Evolutionary conservation across 2,113 vertebrate species (phyloP).

Genomic region (Lamprotornis superbus): DNA sequence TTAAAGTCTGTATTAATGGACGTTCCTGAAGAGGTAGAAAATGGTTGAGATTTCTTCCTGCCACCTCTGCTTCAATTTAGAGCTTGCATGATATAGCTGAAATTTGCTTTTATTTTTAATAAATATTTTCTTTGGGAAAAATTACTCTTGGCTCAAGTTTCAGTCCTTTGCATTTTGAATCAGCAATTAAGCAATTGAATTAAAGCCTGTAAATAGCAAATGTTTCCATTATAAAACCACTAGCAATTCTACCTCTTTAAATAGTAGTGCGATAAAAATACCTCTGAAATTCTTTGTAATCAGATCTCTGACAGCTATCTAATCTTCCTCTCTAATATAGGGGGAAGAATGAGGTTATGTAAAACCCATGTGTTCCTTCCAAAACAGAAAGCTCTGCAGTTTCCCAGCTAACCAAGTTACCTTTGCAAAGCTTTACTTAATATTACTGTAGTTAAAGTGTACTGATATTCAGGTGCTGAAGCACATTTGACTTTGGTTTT

Average conservation of each 20-base stretch:
- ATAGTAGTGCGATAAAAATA: slow-evolving; percentile 13
- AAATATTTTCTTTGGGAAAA: slow-evolving; percentile 49
- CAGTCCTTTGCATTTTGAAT: slow-evolving; percentile 15
- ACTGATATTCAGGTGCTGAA: not conserved
- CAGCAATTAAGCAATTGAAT: slow-evolving; percentile 50
- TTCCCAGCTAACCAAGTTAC: slow-evolving; percentile 10
- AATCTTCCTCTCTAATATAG: not conserved
- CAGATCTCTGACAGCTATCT: not conserved
- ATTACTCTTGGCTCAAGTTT: slow-evolving; percentile 15
- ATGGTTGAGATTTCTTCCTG: not conserved
- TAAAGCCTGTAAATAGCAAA: slow-evolving; percentile 37
- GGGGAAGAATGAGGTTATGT: slow-evolving; percentile 14
- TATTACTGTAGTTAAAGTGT: not conserved
- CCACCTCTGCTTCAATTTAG: not conserved
- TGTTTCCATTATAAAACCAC: slow-evolving; percentile 37
- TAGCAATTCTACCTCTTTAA: slow-evolving; percentile 13
- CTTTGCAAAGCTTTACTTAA: not conserved
- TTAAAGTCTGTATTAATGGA: not conserved
- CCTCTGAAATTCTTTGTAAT: slow-evolving; percentile 46
- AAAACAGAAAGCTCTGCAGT: not conserved
- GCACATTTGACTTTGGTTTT: not conserved
- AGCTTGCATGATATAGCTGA: not conserved
- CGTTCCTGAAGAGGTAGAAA: not conserved
- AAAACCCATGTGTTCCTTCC: slow-evolving; percentile 1
- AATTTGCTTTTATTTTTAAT: slow-evolving; percentile 34